Percentiles rank a stretch among this genome's conserved stretches.
Evolutionary conservation across 2,113 vertebrate genomes (phyloP).

Genomic region (Rhinoderma darwinii): DNA sequence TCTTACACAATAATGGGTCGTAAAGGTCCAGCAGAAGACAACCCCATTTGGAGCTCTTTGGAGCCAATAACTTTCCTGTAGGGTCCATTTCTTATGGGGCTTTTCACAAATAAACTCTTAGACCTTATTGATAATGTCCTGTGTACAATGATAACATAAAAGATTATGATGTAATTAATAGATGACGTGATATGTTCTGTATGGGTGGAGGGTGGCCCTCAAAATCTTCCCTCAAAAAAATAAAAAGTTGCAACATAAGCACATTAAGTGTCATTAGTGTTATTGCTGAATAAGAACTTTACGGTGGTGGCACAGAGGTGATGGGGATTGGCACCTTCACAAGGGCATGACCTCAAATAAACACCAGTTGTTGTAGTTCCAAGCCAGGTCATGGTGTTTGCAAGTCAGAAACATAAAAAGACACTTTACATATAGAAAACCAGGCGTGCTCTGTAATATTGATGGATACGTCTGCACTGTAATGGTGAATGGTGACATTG

Average conservation of each 20-base stretch:
- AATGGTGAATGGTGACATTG: background rate
- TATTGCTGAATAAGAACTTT: background rate
- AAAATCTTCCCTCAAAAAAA: background rate
- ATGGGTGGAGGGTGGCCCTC: too few species aligned
- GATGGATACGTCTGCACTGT: background rate
- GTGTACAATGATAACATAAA: too few species aligned
- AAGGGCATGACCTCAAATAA: constrained; percentile 41
- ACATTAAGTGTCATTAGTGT: too few species aligned
- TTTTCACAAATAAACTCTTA: too few species aligned
- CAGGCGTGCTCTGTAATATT: background rate
- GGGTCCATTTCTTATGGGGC: too few species aligned
- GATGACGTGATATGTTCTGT: too few species aligned
- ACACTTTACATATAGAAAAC: background rate
- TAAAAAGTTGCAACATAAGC: background rate
- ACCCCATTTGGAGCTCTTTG: too few species aligned
- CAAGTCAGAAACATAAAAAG: constrained; percentile 18
- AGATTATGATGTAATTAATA: too few species aligned
- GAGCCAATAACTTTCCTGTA: too few species aligned
- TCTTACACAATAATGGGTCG: too few species aligned
- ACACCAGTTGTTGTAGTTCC: constrained; percentile 6
- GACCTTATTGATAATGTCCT: too few species aligned
- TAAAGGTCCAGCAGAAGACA: too few species aligned
- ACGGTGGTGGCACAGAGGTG: background rate
- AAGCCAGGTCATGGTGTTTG: constrained; percentile 22
- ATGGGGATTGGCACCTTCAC: background rate